Evolutionary conservation across 2,113 vertebrate species (phyloP), one percentile per base, ranked within the genome.

Genomic region (Vulpes vulpes): DNA sequence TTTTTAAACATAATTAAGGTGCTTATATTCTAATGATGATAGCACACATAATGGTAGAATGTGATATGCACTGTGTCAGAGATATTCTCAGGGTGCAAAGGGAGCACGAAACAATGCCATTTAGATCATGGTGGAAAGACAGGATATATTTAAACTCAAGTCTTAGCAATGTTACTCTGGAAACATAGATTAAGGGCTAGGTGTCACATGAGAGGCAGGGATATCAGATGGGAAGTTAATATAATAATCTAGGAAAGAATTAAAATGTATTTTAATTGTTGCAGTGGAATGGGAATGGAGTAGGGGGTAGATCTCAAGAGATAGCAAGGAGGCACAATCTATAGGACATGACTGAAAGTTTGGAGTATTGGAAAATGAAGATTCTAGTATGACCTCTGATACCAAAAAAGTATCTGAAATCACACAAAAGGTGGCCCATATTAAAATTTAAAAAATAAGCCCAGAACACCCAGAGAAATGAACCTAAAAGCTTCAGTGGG

Each of bases 291-390:
- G 17, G 51, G 11, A 59, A 35, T 27, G 27, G 17, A 59, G 17
- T 4, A 55, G 7, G n/a, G 5, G 10, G 25, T 27, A 87, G n/a
- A 64, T 14, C 17, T 27, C 43, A 62, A 76, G 3, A 85, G 43
- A 35, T 0, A 43, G 0, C 1, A 15, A 43, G 3, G 17, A 73
- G 53, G 17, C 0, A 32, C 16, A 4, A 23, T 11, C 12, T 82
- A 20, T 1, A 64, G 35, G 19, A 25, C 14, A 2, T 20, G 11
- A 64, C 1, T 59, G 57, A 64, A 30, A 12, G 3, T 49, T 9
- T 65, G 17, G 62, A 57, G 0, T 14, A 71, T 2, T 62, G 7
- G 38, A 62, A 90, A 92, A 93, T 16, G 6, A 57, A 80, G 25
- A 25, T 32, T 60, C 67, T 32, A 55, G 3, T 11, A 57, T 59